phyloP scores from a whole-genome alignment of 2,888 invertebrate genomes.

The Gnatocerus cornutus region DNA sequence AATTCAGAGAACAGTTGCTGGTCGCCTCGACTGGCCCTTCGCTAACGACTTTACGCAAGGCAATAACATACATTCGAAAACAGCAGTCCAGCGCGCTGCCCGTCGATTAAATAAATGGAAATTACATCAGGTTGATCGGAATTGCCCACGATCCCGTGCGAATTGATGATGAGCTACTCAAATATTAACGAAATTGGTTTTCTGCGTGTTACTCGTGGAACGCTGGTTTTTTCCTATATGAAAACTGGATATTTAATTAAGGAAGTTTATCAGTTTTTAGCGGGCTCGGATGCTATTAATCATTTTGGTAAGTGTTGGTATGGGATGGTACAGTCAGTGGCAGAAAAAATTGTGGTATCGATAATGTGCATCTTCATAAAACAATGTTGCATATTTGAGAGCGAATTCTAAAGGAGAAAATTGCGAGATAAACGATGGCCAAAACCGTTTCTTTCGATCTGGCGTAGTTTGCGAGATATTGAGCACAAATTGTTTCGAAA shows the following conservation, averaged over 20 bases:
- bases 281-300: neutral
- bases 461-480: too few species aligned
- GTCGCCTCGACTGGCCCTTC: slow-evolving; percentile 39
- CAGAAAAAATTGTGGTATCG: too few species aligned
- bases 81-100: slow-evolving; percentile 44
- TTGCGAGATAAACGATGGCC: too few species aligned
- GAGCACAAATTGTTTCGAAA: too few species aligned
- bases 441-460: too few species aligned
- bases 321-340: neutral
- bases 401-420: too few species aligned
- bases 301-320: neutral
- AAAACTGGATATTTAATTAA: neutral
- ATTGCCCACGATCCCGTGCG: slow-evolving; percentile 35
- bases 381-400: too few species aligned
- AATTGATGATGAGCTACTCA: slow-evolving; percentile 46
- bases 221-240: neutral
- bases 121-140: slow-evolving; percentile 50
- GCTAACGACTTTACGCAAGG: slow-evolving; percentile 66
- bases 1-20: slow-evolving; percentile 61
- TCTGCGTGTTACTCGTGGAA: slow-evolving; percentile 13
- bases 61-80: slow-evolving; percentile 62
- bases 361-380: too few species aligned
- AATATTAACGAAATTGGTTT: slow-evolving; percentile 48
- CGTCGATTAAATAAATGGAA: slow-evolving; percentile 56
- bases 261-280: neutral